Percentiles rank a stretch among this genome's conserved stretches.
Conservation (phyloP, 2,113 vertebrate species). For the Ancistrus triradiatus region DNA sequence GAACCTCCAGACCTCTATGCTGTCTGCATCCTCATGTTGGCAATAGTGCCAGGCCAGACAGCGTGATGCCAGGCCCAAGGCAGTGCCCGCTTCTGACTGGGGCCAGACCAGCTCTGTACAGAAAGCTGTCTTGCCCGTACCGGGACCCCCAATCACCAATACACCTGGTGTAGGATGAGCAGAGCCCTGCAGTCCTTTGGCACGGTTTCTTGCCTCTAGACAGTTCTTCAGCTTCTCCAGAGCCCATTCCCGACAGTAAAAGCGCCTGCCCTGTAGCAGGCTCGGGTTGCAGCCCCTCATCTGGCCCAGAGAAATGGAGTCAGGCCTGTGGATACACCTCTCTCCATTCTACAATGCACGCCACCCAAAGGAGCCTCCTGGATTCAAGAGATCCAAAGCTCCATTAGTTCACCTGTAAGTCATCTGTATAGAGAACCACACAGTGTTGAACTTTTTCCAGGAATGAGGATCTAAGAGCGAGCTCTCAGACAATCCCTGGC, state of each 20-base stretch:
- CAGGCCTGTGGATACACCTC: constrained; percentile 27
- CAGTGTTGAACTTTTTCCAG: constrained; percentile 6
- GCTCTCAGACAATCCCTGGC: constrained; percentile 24
- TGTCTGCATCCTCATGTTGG: constrained; percentile 65
- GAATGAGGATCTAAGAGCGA: not conserved
- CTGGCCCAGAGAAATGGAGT: constrained; percentile 36
- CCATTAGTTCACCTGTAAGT: not conserved
- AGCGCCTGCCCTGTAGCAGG: constrained; percentile 65
- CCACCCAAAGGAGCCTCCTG: constrained; percentile 4
- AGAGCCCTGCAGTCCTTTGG: constrained; percentile 10
- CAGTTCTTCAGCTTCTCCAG: constrained; percentile 69
- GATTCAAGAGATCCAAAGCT: not conserved
- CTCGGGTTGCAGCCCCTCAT: constrained; percentile 62
- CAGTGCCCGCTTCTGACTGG: constrained; percentile 58
- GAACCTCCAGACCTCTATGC: constrained; percentile 62
- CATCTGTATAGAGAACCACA: constrained; percentile 4
- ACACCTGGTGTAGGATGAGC: constrained; percentile 52
- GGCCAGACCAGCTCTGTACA: constrained; percentile 70
- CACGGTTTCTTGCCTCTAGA: constrained; percentile 55
- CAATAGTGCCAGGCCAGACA: constrained; percentile 76
- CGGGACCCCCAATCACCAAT: constrained; percentile 69
- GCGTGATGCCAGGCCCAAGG: constrained; percentile 54
- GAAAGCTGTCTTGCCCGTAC: constrained; percentile 72
- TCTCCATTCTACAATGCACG: constrained; percentile 51
- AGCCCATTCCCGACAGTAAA: constrained; percentile 79